A percentile compares a stretch with the other conserved stretches of the same genome.
These are phyloP conservation scores for Conops quadrifasciatus DNA, from an alignment of 2,888 invertebrate species.

Conservation along the genomic window DNA sequence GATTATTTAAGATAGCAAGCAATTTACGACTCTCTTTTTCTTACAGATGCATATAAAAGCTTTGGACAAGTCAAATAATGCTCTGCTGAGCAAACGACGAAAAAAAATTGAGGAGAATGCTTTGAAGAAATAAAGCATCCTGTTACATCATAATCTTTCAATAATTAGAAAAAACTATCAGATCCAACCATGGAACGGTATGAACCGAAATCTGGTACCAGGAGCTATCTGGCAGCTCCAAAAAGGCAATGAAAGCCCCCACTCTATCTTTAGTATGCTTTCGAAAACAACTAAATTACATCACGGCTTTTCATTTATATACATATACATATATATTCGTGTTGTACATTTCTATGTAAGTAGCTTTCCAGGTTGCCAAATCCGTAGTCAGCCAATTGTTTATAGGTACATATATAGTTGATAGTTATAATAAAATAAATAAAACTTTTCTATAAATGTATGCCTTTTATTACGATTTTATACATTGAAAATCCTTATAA, in stretches of 20 bases:
- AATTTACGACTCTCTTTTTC: slow-evolving; percentile 4
- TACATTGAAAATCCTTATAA: too few species aligned
- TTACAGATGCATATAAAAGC: slow-evolving; percentile 88
- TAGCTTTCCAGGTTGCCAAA: neutral
- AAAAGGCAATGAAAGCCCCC: slow-evolving; percentile 10
- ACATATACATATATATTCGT: slow-evolving; percentile 9
- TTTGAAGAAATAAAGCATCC: slow-evolving; percentile 20
- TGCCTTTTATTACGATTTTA: too few species aligned
- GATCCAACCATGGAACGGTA: too few species aligned
- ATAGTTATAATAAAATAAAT: slow-evolving; percentile 34
- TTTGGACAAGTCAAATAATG: slow-evolving; percentile 91
- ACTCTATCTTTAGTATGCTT: neutral
- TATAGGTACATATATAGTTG: slow-evolving; percentile 30
- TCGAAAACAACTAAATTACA: too few species aligned
- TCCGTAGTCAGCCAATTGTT: slow-evolving; percentile 25
- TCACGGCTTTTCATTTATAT: slow-evolving; percentile 5
- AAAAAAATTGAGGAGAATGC: slow-evolving; percentile 65
- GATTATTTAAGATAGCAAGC: neutral
- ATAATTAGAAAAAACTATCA: too few species aligned
- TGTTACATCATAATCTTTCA: neutral
- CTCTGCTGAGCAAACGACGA: slow-evolving; percentile 85
- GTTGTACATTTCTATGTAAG: too few species aligned
- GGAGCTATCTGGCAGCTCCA: too few species aligned
- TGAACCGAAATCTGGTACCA: too few species aligned
- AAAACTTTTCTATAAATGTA: slow-evolving; percentile 32